Evolutionary conservation across 2,113 vertebrate genomes (phyloP).

Genomic region (Podilymbus podiceps): DNA sequence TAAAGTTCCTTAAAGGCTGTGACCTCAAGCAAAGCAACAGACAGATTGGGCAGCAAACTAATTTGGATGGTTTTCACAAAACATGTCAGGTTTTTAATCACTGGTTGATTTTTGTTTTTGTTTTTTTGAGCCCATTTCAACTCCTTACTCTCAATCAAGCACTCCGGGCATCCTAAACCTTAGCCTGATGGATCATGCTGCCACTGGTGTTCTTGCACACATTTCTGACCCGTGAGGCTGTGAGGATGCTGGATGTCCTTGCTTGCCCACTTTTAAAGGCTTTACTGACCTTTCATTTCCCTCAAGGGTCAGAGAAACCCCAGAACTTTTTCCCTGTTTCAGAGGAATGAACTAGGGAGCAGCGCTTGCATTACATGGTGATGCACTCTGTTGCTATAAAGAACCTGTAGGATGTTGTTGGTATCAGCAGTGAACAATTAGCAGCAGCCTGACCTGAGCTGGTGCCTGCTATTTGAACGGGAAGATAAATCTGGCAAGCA

Average conservation of each 20-base stretch:
- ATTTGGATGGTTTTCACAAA: not conserved
- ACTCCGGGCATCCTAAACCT: not conserved
- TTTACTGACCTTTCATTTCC: not conserved
- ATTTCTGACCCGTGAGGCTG: not conserved
- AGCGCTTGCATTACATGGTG: not conserved
- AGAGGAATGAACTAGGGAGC: not conserved
- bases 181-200: not conserved
- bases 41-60: not conserved
- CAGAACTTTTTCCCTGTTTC: not conserved
- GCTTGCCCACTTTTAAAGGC: not conserved
- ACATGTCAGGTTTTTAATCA: not conserved
- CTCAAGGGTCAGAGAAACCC: not conserved
- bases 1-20: not conserved
- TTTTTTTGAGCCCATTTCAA: not conserved
- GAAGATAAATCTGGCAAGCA: not conserved
- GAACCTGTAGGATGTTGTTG: not conserved
- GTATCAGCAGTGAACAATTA: not conserved
- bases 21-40: not conserved
- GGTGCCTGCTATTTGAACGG: not conserved
- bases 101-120: not conserved
- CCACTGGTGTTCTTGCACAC: not conserved
- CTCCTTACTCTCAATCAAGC: not conserved
- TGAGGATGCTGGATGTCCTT: not conserved
- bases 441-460: not conserved
- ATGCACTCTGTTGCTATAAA: not conserved